A percentile compares a stretch with the other conserved stretches of the same genome.
Evolutionary conservation across 1,140 invertebrate genomes (phyloP).

Genomic region (Papilio xuthus): DNA sequence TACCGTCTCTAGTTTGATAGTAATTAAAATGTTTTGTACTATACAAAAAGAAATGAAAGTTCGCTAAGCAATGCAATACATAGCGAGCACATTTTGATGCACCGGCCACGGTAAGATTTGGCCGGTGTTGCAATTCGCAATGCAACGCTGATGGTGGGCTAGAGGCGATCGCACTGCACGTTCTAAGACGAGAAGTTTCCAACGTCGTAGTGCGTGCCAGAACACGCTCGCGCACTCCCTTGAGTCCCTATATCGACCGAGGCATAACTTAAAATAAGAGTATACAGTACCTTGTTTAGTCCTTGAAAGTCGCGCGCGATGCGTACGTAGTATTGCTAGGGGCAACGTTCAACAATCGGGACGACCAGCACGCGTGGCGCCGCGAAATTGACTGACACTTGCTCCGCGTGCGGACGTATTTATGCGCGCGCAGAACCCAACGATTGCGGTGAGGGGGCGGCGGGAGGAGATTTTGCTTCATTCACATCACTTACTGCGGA

Average conservation of each 20-base stretch:
- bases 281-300: slow-evolving; percentile 64
- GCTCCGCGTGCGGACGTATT: slow-evolving; percentile 61
- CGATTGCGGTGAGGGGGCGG: slow-evolving; percentile 66
- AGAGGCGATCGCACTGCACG: slow-evolving; percentile 15
- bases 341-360: slow-evolving; percentile 40
- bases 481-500: slow-evolving; percentile 38
- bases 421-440: slow-evolving; percentile 75
- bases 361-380: slow-evolving; percentile 53
- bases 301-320: slow-evolving; percentile 59
- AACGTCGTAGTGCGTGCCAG: slow-evolving; percentile 20
- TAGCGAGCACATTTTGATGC: slow-evolving; percentile 27
- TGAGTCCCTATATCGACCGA: slow-evolving; percentile 30
- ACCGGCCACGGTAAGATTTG: slow-evolving; percentile 11
- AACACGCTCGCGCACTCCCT: slow-evolving; percentile 40
- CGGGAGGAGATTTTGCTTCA: slow-evolving; percentile 43
- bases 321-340: slow-evolving; percentile 53
- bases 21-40: not conserved
- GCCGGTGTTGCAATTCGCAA: slow-evolving; percentile 35
- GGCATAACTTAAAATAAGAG: slow-evolving; percentile 42
- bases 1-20: not conserved
- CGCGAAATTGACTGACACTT: slow-evolving; percentile 69
- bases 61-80: slow-evolving; percentile 19
- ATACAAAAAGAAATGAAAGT: slow-evolving; percentile 21
- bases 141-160: slow-evolving; percentile 25
- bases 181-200: slow-evolving; percentile 21